phyloP scores from a whole-genome alignment of 2,797 vertebrate species.

The Pteronotus mesoamericanus region DNA sequence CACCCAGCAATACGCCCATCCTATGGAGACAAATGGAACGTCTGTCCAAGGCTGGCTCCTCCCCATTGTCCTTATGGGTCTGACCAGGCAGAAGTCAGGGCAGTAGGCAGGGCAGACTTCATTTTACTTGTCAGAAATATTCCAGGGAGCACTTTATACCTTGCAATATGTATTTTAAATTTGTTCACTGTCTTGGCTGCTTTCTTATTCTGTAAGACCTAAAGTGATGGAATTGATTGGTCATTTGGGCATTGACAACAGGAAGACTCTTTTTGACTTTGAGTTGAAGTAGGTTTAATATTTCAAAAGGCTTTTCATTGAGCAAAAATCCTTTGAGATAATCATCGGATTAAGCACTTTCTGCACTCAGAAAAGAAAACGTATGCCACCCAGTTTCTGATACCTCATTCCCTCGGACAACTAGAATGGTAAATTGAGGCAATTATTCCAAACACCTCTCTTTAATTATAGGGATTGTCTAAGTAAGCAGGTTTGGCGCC shows the following conservation, averaged over 20 bases:
- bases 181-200: not conserved
- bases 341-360: not conserved
- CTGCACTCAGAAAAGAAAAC: not conserved
- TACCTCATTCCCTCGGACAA: not conserved
- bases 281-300: not conserved
- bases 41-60: not conserved
- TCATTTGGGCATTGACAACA: not conserved
- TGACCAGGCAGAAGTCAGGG: not conserved
- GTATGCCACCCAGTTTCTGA: not conserved
- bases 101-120: not conserved
- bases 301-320: not conserved
- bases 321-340: not conserved
- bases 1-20: not conserved
- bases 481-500: not conserved
- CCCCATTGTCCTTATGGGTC: not conserved
- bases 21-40: not conserved
- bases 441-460: slow-evolving; percentile 9
- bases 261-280: not conserved
- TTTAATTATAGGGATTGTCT: not conserved
- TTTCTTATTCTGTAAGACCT: not conserved
- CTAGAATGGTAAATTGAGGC: not conserved
- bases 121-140: not conserved
- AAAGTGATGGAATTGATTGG: not conserved
- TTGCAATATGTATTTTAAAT: not conserved
- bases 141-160: not conserved